These are phyloP conservation scores for Podocnemis expansa DNA, from an alignment of 2,113 vertebrate species.

Conservation along the genomic window DNA sequence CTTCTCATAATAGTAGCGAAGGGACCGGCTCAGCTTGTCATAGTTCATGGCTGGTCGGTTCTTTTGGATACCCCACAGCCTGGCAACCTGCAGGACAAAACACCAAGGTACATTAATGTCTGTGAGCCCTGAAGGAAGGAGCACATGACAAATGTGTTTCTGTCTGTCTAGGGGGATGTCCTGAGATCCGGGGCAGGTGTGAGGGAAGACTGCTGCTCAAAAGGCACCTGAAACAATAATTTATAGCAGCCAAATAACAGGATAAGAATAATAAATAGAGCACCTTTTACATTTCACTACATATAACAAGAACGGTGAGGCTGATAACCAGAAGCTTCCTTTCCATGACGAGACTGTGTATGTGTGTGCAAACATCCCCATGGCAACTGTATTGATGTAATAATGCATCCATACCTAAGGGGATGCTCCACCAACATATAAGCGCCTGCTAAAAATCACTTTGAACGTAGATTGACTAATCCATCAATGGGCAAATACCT, in stretches of 20 bases:
- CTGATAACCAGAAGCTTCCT: not conserved
- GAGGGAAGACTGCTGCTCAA: accelerated
- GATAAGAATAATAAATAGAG: not conserved
- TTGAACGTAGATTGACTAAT: not conserved
- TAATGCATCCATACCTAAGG: not conserved
- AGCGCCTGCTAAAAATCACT: not conserved
- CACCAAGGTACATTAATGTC: accelerated
- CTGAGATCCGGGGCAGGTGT: not conserved
- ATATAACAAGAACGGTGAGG: not conserved
- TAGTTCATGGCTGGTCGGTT: slow-evolving; percentile 99
- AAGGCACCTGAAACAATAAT: accelerated
- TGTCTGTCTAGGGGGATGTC: not conserved
- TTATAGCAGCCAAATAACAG: not conserved
- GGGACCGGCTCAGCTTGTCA: slow-evolving; percentile 96
- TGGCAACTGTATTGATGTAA: not conserved
- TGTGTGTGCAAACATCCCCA: not conserved
- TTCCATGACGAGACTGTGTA: accelerated
- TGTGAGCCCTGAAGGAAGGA: not conserved
- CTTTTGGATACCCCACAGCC: slow-evolving; percentile 99
- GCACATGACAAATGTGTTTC: not conserved
- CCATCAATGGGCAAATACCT: not conserved
- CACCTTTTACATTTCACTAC: not conserved
- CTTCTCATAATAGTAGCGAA: slow-evolving; percentile 98
- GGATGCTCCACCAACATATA: not conserved
- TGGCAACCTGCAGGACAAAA: slow-evolving; percentile 85